These are phyloP conservation scores for Tribolium castaneum DNA, from an alignment of 1,140 invertebrate genomes.

Conservation along the genomic window DNA sequence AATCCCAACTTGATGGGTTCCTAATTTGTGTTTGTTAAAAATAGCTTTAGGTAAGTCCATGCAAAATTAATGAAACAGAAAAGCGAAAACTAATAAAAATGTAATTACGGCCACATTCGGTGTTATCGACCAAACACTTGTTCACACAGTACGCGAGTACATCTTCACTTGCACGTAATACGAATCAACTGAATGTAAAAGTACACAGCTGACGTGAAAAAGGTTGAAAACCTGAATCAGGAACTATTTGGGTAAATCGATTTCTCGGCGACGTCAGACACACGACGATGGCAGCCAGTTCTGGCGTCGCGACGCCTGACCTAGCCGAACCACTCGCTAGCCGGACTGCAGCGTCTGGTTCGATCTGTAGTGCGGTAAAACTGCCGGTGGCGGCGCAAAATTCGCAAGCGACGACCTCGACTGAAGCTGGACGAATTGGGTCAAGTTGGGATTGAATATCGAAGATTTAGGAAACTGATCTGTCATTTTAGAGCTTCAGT, in stretches of 20 bases:
- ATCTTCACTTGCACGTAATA: neutral
- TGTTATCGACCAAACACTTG: neutral
- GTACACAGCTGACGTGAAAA: constrained; percentile 25
- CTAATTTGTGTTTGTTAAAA: too few relatives aligned
- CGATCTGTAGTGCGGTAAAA: constrained; percentile 42
- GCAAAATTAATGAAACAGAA: neutral
- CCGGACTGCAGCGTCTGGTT: constrained; percentile 44
- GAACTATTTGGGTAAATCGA: constrained; percentile 19
- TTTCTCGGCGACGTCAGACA: constrained; percentile 9
- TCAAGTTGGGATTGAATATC: constrained; percentile 10
- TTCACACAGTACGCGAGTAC: neutral
- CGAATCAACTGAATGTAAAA: neutral
- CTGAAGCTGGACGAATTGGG: neutral
- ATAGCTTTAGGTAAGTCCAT: too few relatives aligned
- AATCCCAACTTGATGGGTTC: neutral
- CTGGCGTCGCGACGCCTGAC: constrained; percentile 49
- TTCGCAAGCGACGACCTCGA: constrained; percentile 40
- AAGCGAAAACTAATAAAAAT: constrained; percentile 6
- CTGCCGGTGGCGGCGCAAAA: constrained; percentile 42
- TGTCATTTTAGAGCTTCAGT: neutral
- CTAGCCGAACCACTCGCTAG: constrained; percentile 44
- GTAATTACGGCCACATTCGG: constrained; percentile 7
- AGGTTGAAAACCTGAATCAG: constrained; percentile 39
- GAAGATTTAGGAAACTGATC: neutral
- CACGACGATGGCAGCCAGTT: constrained; percentile 30